Conservation (phyloP, 1,140 invertebrate genomes). For the Bombus impatiens region DNA sequence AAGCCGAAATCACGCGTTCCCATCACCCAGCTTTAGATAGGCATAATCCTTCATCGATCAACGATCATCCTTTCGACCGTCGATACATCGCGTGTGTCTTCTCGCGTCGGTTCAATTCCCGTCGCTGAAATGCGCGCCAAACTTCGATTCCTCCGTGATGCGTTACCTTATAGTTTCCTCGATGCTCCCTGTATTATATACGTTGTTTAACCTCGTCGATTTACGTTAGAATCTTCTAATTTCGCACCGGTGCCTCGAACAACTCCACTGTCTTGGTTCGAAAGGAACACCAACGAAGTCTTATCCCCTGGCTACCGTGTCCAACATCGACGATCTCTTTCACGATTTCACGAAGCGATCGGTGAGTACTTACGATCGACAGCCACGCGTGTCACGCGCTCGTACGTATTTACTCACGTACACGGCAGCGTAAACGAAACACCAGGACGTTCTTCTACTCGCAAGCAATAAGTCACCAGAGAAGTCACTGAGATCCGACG, state of each 20-base stretch:
- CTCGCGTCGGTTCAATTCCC: background rate
- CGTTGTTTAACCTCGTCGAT: background rate
- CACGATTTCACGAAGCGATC: slow-evolving; percentile 12
- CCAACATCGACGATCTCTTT: background rate
- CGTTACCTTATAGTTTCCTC: background rate
- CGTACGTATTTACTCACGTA: background rate
- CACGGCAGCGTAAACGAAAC: background rate
- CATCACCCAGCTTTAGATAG: background rate
- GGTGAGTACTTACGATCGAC: background rate
- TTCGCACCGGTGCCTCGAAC: background rate
- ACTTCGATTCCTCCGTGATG: too few species aligned
- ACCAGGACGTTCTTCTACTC: background rate
- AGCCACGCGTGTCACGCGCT: background rate
- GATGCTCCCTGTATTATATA: background rate
- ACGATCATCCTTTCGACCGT: background rate
- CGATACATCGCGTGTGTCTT: background rate
- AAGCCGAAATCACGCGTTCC: background rate
- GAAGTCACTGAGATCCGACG: background rate
- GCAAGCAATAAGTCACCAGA: background rate
- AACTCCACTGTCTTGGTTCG: background rate
- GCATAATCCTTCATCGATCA: background rate
- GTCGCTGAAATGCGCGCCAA: background rate
- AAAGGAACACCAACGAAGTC: too few species aligned
- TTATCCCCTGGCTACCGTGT: background rate
- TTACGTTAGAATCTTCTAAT: background rate